Evolutionary conservation across 2,888 invertebrate species (phyloP), one percentile per base, ranked within the genome.

Genomic region (Allygus modestus): DNA sequence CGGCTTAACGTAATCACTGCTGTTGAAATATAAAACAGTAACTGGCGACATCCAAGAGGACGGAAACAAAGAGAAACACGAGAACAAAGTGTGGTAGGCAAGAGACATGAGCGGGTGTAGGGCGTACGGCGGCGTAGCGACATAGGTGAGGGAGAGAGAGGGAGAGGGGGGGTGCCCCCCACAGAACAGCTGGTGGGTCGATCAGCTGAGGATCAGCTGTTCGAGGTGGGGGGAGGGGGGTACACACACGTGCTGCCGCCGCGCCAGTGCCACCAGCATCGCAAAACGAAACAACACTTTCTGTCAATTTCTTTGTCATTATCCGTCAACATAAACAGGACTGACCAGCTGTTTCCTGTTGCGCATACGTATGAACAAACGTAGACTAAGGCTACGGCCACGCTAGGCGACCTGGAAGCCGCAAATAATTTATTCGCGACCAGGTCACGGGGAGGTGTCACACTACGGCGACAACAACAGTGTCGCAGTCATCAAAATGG

Each of bases 141-240:
- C 51, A n/a, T n/a, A 26, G 26, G 61, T 23, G 28, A 26, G 17
- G 23, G 54, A 54, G n/a, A n/a, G n/a, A n/a, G n/a, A n/a, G n/a
- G n/a, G n/a, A n/a, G 61, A 11, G 28, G 69, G 7, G 69, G 15
- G 61, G 12, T 61, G 11, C 71, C n/a, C 71, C 12, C 71, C 71
- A 11, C 71, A 11, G 9, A 41, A n/a, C 73, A 75, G 73, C 73
- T 75, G 73, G 41, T 43, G 73, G 73, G 73, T 75, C 73, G 73
- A 75, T 75, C 73, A 75, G 73, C 73, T 75, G 73, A 75, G 43
- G 43, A 43, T 75, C 73, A 75, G 73, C 73, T 75, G 73, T 69
- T 31, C 4, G 69, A 1, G 33, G 69, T 2, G 37, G 71, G 71
- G 31, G 31, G 37, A 33, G 37, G 37, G 71, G 71, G 9, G n/a